Evolutionary conservation across 2,797 vertebrate species (phyloP).

Genomic region (Pelochelys cantorii): DNA sequence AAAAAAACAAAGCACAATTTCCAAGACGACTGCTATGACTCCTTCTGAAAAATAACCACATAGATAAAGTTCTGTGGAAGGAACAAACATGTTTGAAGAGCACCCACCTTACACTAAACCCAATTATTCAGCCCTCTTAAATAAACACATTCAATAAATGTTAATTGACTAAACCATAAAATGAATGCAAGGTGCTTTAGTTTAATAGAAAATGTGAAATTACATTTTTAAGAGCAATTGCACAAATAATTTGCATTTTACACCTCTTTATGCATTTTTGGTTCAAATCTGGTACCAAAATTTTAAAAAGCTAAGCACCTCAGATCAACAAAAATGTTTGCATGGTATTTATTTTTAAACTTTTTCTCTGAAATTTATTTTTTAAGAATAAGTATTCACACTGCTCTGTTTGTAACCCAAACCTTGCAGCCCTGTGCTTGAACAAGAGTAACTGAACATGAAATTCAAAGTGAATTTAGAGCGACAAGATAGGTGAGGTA

Average conservation of each 20-base stretch:
- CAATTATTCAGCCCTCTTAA: conserved; percentile 63
- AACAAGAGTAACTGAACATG: background rate
- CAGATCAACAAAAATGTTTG: background rate
- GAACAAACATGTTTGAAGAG: conserved; percentile 70
- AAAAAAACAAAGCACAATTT: conserved; percentile 48
- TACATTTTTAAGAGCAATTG: background rate
- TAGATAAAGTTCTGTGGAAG: conserved; percentile 63
- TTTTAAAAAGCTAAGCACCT: background rate
- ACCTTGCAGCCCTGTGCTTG: background rate
- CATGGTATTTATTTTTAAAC: background rate
- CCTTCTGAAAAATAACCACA: conserved; percentile 42
- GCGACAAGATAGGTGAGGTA: background rate
- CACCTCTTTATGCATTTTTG: background rate
- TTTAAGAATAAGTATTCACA: background rate
- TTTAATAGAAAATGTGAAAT: conserved; percentile 28
- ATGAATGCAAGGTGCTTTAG: background rate
- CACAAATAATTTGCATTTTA: background rate
- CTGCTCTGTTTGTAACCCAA: background rate
- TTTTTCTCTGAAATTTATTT: background rate
- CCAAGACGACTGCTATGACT: conserved; percentile 2
- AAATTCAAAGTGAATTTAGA: background rate
- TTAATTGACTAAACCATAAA: conserved; percentile 8
- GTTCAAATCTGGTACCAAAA: background rate
- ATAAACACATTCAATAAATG: conserved; percentile 27
- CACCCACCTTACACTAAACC: conserved; percentile 61